These are phyloP conservation scores for Masticophis lateralis DNA, from an alignment of 2,797 vertebrate genomes.

Conservation along the genomic window DNA sequence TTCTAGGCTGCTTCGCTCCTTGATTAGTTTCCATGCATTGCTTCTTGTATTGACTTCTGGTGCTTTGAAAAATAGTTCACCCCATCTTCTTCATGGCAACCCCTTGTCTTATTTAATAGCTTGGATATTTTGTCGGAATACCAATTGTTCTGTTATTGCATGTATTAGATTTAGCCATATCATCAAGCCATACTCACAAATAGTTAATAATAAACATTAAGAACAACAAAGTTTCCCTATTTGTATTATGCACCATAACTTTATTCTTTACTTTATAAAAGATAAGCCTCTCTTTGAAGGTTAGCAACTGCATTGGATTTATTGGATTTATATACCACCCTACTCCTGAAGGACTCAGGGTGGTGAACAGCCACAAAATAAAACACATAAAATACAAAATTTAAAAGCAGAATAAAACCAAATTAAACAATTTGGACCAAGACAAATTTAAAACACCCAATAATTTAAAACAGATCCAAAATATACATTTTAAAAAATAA, in stretches of 20 bases:
- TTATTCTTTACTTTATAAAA: neutral
- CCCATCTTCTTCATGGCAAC: no score
- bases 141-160: neutral
- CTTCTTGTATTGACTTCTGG: neutral
- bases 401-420: no score
- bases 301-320: neutral
- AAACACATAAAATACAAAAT: no score
- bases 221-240: neutral
- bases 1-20: no score
- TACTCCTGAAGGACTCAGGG: no score
- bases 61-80: no score
- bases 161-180: neutral
- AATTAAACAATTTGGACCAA: no score
- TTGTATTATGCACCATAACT: neutral
- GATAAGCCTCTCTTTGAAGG: neutral
- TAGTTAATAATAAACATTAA: neutral
- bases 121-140: neutral
- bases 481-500: no score
- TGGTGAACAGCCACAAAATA: no score
- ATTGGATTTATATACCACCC: no score
- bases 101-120: neutral
- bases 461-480: no score
- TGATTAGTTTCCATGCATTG: neutral
- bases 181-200: neutral
- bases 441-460: no score